Conservation (phyloP, 2,888 invertebrate genomes). For the Cephalotes varians region DNA sequence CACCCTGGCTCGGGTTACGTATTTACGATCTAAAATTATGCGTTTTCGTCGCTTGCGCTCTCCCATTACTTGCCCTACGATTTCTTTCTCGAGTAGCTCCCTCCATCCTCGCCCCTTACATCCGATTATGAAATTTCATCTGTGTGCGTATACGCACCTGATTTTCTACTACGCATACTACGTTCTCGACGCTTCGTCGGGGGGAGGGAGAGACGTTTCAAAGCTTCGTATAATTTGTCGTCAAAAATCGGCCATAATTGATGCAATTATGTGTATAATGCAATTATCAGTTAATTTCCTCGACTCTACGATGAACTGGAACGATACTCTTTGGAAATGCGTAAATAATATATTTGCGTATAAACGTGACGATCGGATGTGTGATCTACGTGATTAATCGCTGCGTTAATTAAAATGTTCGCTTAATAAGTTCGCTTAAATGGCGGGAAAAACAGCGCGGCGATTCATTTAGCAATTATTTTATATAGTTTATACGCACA, state of each 20-base stretch:
- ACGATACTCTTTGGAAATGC: conserved; percentile 49
- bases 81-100: conserved; percentile 51
- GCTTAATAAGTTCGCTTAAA: conserved; percentile 71
- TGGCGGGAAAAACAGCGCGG: conserved; percentile 70
- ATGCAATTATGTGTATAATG: conserved; percentile 40
- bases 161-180: neutral
- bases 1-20: conserved; percentile 75
- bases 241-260: conserved; percentile 47
- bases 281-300: conserved; percentile 50
- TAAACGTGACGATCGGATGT: conserved; percentile 59
- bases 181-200: neutral
- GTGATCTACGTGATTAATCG: conserved; percentile 76
- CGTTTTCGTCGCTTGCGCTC: conserved; percentile 60
- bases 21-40: conserved; percentile 79
- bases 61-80: conserved; percentile 61
- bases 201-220: neutral
- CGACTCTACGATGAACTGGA: conserved; percentile 16
- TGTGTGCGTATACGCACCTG: conserved; percentile 51
- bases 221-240: conserved; percentile 31
- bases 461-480: conserved; percentile 77
- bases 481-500: conserved; percentile 69
- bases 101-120: neutral
- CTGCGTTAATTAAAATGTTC: conserved; percentile 75
- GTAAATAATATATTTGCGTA: conserved; percentile 56
- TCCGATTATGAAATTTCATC: conserved; percentile 58